These are phyloP conservation scores for Orgyia antiqua DNA, from an alignment of 2,888 invertebrate species.

Conservation along the genomic window DNA sequence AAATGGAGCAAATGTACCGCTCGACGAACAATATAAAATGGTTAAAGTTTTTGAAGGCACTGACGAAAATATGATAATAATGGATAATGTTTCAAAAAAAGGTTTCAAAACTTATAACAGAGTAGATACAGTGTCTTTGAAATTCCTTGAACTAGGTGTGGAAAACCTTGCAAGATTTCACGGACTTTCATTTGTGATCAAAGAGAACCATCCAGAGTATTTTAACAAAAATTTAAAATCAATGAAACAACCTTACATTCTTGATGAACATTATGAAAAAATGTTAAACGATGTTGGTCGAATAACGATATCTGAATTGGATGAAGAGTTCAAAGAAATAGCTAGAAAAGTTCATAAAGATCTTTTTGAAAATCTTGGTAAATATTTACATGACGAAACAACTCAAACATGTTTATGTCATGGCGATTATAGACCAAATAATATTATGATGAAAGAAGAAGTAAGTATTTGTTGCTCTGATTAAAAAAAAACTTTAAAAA, in stretches of 20 bases:
- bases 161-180: constrained; percentile 41
- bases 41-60: constrained; percentile 32
- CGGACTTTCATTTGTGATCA: constrained; percentile 33
- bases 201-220: constrained; percentile 30
- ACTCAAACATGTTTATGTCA: constrained; percentile 27
- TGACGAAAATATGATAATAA: constrained; percentile 30
- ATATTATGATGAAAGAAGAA: constrained; percentile 29
- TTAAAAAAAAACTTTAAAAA: too few relatives aligned
- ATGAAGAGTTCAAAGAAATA: constrained; percentile 18
- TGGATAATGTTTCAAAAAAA: constrained; percentile 35
- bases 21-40: constrained; percentile 30
- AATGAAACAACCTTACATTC: constrained; percentile 14
- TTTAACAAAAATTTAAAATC: constrained; percentile 25
- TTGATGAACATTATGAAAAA: constrained; percentile 13
- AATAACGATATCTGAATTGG: constrained; percentile 15
- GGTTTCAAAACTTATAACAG: constrained; percentile 32
- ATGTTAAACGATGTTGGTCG: constrained; percentile 17
- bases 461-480: too few relatives aligned
- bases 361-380: constrained; percentile 14
- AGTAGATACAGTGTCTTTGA: constrained; percentile 28
- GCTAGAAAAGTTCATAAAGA: constrained; percentile 14
- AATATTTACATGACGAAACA: constrained; percentile 20
- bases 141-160: constrained; percentile 32
- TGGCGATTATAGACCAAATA: constrained; percentile 32
- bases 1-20: constrained; percentile 30